Conservation (phyloP, 2,888 invertebrate genomes). For the Bombylius discolor region DNA sequence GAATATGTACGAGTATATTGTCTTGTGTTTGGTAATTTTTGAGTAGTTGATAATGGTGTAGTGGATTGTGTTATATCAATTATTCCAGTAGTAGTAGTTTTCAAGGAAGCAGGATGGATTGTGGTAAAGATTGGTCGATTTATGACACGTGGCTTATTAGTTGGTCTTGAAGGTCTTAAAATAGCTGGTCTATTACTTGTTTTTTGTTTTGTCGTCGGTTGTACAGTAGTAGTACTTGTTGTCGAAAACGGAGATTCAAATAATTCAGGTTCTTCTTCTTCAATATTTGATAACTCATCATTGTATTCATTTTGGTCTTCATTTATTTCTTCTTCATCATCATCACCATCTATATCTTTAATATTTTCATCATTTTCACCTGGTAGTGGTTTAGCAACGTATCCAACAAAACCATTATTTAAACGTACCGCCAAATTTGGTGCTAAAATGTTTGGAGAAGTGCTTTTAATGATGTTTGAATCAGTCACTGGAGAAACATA, state of each 20-base stretch:
- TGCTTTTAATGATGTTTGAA: not conserved
- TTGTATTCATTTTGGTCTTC: conserved; percentile 7
- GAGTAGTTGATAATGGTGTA: conserved; percentile 26
- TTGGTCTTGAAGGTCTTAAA: conserved; percentile 14
- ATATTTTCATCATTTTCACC: conserved; percentile 12
- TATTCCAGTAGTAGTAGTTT: conserved; percentile 18
- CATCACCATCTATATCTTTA: conserved; percentile 8
- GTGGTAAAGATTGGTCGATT: conserved; percentile 27
- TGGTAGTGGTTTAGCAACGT: conserved; percentile 14
- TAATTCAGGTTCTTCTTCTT: conserved; percentile 9
- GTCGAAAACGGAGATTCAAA: conserved; percentile 14
- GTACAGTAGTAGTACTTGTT: conserved; percentile 13
- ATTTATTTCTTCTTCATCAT: conserved; percentile 3
- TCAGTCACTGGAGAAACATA: too few relatives aligned
- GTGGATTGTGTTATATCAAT: conserved; percentile 25
- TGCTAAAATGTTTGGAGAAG: not conserved
- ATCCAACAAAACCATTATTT: conserved; percentile 12
- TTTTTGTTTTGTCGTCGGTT: not conserved
- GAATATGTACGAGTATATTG: conserved; percentile 32
- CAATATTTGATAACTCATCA: conserved; percentile 14
- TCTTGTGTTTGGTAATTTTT: conserved; percentile 27
- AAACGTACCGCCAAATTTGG: conserved; percentile 6
- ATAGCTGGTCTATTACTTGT: conserved; percentile 6
- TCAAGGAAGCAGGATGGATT: conserved; percentile 27
- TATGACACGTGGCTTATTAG: conserved; percentile 24